Evolutionary conservation across 2,888 invertebrate species (phyloP), one percentile per base, ranked within the genome.

Genomic region (Zhuqinia jingwanae): DNA sequence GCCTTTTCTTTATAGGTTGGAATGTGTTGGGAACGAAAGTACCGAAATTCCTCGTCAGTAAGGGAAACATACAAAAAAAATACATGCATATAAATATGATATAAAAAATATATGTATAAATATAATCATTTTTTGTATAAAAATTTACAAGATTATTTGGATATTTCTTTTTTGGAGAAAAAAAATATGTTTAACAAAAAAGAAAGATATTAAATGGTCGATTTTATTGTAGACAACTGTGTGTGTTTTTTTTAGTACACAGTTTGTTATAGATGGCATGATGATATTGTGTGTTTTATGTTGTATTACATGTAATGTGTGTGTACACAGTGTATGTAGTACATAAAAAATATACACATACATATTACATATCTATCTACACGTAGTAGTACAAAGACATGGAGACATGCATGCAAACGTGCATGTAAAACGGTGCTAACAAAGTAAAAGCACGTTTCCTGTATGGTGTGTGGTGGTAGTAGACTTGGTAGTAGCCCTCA

Each of bases 371-470:
- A n/a, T n/a, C n/a, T n/a, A n/a, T n/a, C n/a, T n/a, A n/a, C n/a
- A n/a, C n/a, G n/a, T n/a, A n/a, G n/a, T n/a, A n/a, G n/a, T n/a
- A n/a, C n/a, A n/a, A n/a, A n/a, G n/a, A n/a, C n/a, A n/a, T n/a
- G 11, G 8, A 2, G 8, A n/a, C 17, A 36, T 36, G 63, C 63
- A 63, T 63, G 63, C 63, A 60, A 60, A 60, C n/a, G 27, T 42
- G 73, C 53, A 73, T 50, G 73, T 50, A 73, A 73, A 47, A 53
- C 2, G 50, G 73, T 73, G 73, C 50, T 5, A 53, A 53, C 50
- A 30, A 56, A 58, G 58, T 70, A 50, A 81, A 81, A 73, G 81
- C 81, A 81, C 73, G 81, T 73, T 81, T 81, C 70, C 63, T 63
- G 63, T 63, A n/a, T n/a, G n/a, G n/a, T n/a, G n/a, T n/a, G n/a